These are phyloP conservation scores for Labeo calbasu DNA, from an alignment of 2,797 vertebrate genomes.

Conservation along the genomic window DNA sequence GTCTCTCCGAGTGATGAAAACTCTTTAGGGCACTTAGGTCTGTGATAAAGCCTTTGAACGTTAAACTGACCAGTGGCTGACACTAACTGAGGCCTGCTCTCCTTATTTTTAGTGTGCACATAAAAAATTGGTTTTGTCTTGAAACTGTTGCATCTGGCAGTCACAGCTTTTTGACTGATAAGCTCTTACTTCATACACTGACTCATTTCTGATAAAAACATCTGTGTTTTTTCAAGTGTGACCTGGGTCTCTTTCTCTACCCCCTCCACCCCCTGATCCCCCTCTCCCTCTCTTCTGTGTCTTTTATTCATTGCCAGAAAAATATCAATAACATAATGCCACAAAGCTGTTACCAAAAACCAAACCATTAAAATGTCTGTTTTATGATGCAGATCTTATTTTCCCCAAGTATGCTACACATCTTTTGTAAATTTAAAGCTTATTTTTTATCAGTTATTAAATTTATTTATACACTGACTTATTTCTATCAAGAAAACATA, in stretches of 20 bases:
- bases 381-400: slow-evolving; percentile 55
- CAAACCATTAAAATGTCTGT: slow-evolving; percentile 73
- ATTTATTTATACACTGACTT: slow-evolving; percentile 11
- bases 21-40: slow-evolving; percentile 38
- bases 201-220: slow-evolving; percentile 83
- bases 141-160: slow-evolving; percentile 76
- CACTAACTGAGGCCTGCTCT: slow-evolving; percentile 63
- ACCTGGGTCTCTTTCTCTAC: slow-evolving; percentile 70
- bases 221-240: slow-evolving; percentile 77
- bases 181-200: slow-evolving; percentile 74
- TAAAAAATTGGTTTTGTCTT: slow-evolving; percentile 70
- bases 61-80: slow-evolving; percentile 70
- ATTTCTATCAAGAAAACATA: neutral
- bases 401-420: slow-evolving; percentile 35
- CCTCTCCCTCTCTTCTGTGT: slow-evolving; percentile 37
- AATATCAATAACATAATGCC: slow-evolving; percentile 73
- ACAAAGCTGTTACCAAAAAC: slow-evolving; percentile 66
- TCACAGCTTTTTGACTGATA: slow-evolving; percentile 65
- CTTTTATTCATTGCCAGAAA: slow-evolving; percentile 73
- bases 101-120: slow-evolving; percentile 70
- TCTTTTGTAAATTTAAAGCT: slow-evolving; percentile 41
- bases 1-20: slow-evolving; percentile 22
- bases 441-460: slow-evolving; percentile 12
- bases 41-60: slow-evolving; percentile 42
- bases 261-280: slow-evolving; percentile 16